These are phyloP conservation scores for Eidolon dupreanum DNA, from an alignment of 2,797 vertebrate species.

Conservation along the genomic window DNA sequence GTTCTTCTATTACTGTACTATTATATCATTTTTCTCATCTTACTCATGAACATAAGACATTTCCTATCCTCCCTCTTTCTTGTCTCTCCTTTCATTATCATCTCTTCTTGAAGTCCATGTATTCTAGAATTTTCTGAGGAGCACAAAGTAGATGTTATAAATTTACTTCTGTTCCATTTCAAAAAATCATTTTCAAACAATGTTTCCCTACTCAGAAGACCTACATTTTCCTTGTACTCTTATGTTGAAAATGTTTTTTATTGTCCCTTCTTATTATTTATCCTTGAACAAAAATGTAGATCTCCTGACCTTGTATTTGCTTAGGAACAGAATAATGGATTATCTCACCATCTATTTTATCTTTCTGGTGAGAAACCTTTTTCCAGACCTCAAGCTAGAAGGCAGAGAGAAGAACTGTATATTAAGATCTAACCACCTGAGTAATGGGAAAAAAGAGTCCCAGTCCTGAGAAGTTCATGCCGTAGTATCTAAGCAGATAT, in stretches of 20 bases:
- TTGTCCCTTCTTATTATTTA: neutral
- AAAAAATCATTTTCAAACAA: neutral
- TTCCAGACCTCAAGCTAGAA: neutral
- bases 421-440: neutral
- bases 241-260: neutral
- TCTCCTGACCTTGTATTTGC: neutral
- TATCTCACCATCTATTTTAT: neutral
- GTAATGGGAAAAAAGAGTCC: neutral
- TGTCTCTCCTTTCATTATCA: neutral
- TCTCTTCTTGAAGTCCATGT: neutral
- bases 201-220: neutral
- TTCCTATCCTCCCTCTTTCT: neutral
- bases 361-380: neutral
- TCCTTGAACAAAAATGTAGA: neutral
- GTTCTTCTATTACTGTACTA: too few relatives aligned
- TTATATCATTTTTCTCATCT: too few relatives aligned
- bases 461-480: neutral
- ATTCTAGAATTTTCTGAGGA: neutral
- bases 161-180: neutral
- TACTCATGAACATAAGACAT: too few relatives aligned
- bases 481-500: neutral
- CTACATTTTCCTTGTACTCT: neutral
- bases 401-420: neutral
- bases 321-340: neutral
- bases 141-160: neutral